Base-by-base conservation (phyloP, 1,140 invertebrate genomes). In the Elysia chlorotica region DNA sequence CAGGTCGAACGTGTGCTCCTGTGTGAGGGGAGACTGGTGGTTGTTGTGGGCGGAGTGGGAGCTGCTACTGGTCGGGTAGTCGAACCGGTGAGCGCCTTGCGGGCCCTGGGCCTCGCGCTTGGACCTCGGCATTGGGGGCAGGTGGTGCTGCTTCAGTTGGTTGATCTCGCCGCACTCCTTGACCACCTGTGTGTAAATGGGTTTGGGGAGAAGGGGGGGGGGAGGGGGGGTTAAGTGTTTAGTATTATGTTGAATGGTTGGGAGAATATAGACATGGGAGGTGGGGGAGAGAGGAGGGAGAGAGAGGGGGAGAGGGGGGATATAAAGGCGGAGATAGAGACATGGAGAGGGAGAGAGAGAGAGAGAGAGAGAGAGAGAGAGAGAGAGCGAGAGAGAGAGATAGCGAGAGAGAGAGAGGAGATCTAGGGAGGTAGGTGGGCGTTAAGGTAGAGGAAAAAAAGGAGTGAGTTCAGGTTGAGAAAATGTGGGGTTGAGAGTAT, bases 1-100 rank as follows among this genome's bases (percentile, higher is more conserved):
- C n/a, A n/a, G n/a, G n/a, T n/a, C n/a, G n/a, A n/a, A n/a, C n/a
- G n/a, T n/a, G n/a, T n/a, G n/a, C n/a, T n/a, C n/a, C n/a, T n/a
- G n/a, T n/a, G n/a, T n/a, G n/a, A n/a, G n/a, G n/a, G n/a, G n/a
- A n/a, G n/a, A n/a, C n/a, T n/a, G n/a, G 86, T 81, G 2, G 85
- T 85, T 14, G 85, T 86, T 0, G 81, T 85, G 1, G 85, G 84
- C 19, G 79, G 67, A 2, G n/a, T 67, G 41, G 37, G 65, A 67
- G 6, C 38, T 66, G 19, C 54, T 66, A 28, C 56, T 57, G 61
- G 61, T 33, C 28, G 54, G 66, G 23, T 56, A 69, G 2, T 69
- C 48, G 66, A 69, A 69, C n/a, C n/a, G n/a, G n/a, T n/a, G n/a
- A n/a, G n/a, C n/a, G n/a, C n/a, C n/a, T n/a, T n/a, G n/a, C n/a